phyloP scores from a whole-genome alignment of 2,888 invertebrate genomes.

The Melanostoma mellinum region DNA sequence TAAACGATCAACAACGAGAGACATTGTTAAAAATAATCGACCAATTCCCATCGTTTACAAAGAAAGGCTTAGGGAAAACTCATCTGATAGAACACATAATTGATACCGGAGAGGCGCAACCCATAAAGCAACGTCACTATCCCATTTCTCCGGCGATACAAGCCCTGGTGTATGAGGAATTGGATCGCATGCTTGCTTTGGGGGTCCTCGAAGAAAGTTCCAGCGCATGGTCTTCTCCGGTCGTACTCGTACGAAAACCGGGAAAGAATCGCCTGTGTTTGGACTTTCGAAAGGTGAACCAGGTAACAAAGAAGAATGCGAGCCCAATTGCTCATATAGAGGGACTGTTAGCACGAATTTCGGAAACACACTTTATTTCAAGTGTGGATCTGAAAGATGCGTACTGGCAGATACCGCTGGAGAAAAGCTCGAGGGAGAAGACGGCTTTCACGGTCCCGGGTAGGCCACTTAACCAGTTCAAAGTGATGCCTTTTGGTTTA shows the following conservation, averaged over 20 bases:
- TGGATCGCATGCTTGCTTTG: too few relatives aligned
- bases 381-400: neutral
- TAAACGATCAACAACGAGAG: neutral
- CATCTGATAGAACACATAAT: neutral
- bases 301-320: neutral
- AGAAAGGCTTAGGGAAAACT: neutral
- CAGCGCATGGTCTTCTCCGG: too few relatives aligned
- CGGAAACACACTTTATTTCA: neutral
- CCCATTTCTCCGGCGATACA: too few relatives aligned
- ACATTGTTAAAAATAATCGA: neutral
- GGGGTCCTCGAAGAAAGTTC: too few relatives aligned
- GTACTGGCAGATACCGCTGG: conserved; percentile 16
- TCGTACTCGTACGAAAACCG: too few relatives aligned
- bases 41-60: neutral
- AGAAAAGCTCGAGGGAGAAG: conserved; percentile 3
- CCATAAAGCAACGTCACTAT: conserved; percentile 48
- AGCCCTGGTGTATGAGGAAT: too few relatives aligned
- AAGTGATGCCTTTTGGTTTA: conserved; percentile 2
- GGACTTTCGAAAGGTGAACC: too few relatives aligned
- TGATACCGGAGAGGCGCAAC: neutral
- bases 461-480: too few relatives aligned
- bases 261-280: too few relatives aligned
- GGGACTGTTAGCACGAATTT: neutral
- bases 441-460: neutral
- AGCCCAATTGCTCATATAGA: neutral